Evolutionary conservation across 2,113 vertebrate species (phyloP).

Genomic region (Lycocorax pyrrhopterus): DNA sequence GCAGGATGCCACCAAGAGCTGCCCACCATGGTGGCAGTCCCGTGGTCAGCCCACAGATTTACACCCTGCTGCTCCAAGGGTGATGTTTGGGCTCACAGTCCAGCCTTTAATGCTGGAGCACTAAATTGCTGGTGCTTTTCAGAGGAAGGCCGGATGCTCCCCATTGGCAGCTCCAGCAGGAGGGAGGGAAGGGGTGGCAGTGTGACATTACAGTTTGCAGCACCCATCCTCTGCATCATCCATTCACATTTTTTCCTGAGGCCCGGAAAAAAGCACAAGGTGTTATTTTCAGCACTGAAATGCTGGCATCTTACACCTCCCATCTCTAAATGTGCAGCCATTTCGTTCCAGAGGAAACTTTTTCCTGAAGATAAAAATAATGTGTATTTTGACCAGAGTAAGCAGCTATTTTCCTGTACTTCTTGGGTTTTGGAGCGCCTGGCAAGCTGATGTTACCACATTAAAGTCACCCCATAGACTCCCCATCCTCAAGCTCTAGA

Average conservation of each 20-base stretch:
- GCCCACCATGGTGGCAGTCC: fast-evolving
- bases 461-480: not conserved
- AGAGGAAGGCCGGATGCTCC: not conserved
- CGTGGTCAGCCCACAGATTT: fast-evolving
- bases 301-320: not conserved
- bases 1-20: not conserved
- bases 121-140: not conserved
- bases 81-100: not conserved
- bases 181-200: not conserved
- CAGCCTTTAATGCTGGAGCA: not conserved
- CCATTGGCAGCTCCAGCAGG: not conserved
- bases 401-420: not conserved
- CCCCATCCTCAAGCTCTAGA: not conserved
- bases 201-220: not conserved
- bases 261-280: not conserved
- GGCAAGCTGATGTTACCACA: not conserved
- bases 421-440: not conserved
- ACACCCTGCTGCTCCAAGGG: not conserved
- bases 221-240: fast-evolving
- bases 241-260: fast-evolving
- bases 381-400: not conserved
- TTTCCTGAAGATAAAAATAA: not conserved
- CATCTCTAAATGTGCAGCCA: not conserved
- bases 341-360: not conserved
- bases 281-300: not conserved